Percentiles rank a stretch among this genome's conserved stretches.
Conservation (phyloP, 1,140 invertebrate species). For the Trichonephila clavipes region DNA sequence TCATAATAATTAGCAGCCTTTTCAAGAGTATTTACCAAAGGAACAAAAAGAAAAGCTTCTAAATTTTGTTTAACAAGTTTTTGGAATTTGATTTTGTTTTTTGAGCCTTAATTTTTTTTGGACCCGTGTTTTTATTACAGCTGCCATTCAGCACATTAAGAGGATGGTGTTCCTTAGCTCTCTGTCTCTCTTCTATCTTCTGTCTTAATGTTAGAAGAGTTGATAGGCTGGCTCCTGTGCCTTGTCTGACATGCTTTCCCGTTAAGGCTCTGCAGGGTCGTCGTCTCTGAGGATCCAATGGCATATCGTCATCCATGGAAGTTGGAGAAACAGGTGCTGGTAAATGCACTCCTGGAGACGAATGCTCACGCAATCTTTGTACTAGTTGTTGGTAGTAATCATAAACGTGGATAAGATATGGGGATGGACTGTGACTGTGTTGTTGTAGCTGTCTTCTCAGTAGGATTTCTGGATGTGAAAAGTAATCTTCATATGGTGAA, state of each 20-base stretch:
- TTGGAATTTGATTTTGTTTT: slow-evolving; percentile 23
- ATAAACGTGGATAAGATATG: slow-evolving; percentile 74
- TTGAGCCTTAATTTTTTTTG: slow-evolving; percentile 45
- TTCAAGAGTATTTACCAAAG: not conserved
- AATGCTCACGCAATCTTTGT: slow-evolving; percentile 61
- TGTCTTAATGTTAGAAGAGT: slow-evolving; percentile 82
- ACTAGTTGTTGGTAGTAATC: slow-evolving; percentile 77
- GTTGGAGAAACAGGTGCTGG: slow-evolving; percentile 69
- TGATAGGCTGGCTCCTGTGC: slow-evolving; percentile 82
- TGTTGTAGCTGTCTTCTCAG: slow-evolving; percentile 59
- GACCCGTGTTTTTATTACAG: slow-evolving; percentile 43
- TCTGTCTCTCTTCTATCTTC: slow-evolving; percentile 82
- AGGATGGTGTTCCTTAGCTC: slow-evolving; percentile 78
- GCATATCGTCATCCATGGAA: slow-evolving; percentile 58
- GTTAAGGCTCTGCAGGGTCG: slow-evolving; percentile 81
- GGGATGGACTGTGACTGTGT: slow-evolving; percentile 26
- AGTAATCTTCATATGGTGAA: slow-evolving; percentile 58
- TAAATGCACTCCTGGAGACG: slow-evolving; percentile 25
- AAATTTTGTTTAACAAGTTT: slow-evolving; percentile 46
- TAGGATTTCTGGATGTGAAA: slow-evolving; percentile 65
- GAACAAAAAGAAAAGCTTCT: slow-evolving; percentile 3
- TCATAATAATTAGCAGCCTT: not conserved
- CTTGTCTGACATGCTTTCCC: slow-evolving; percentile 82
- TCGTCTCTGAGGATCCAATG: slow-evolving; percentile 78
- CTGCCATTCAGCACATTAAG: slow-evolving; percentile 25